phyloP scores from a whole-genome alignment of 1,140 invertebrate species.

The Atta texana region DNA sequence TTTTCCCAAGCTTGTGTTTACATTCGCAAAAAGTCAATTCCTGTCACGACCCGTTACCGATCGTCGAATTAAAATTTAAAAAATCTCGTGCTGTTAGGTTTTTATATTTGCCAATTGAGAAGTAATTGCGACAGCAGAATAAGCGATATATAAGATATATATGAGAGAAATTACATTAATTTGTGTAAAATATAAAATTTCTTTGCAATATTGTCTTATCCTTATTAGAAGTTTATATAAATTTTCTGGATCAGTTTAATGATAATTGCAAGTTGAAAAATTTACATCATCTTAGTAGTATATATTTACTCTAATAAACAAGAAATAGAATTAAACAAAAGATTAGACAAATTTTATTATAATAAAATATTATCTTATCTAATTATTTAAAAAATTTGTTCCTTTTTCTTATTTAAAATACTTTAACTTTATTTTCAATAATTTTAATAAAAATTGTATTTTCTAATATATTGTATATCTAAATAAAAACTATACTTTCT shows the following conservation, averaged over 20 bases:
- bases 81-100: not conserved
- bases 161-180: not conserved
- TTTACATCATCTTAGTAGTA: not conserved
- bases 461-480: too few species aligned
- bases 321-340: too few species aligned
- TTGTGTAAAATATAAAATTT: too few species aligned
- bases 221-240: not conserved
- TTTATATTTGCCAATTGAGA: not conserved
- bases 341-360: not conserved
- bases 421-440: not conserved
- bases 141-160: not conserved
- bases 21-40: constrained; percentile 61
- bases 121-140: not conserved
- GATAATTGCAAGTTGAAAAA: not conserved
- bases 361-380: not conserved
- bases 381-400: not conserved
- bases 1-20: constrained; percentile 65
- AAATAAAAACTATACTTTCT: too few species aligned
- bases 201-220: too few species aligned
- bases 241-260: not conserved
- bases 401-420: not conserved
- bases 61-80: constrained; percentile 23
- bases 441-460: not conserved
- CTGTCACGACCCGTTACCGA: constrained; percentile 57
- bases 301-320: not conserved